Evolutionary conservation across 2,797 vertebrate genomes (phyloP).

Genomic region (Buceros bicornis): DNA sequence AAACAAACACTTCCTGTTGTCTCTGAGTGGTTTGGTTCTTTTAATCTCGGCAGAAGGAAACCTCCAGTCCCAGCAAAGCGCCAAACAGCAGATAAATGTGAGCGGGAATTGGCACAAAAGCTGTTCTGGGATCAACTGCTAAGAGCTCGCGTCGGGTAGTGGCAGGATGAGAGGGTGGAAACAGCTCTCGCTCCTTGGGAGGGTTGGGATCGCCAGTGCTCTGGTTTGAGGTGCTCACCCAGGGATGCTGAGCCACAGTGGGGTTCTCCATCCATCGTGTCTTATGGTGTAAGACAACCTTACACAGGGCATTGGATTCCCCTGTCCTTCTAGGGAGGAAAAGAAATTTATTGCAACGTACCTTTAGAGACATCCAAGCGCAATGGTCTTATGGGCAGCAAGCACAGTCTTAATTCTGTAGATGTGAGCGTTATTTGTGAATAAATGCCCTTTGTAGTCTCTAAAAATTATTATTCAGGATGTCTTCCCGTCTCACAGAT

Average conservation of each 20-base stretch:
- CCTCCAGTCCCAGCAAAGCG: not conserved
- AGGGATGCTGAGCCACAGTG: not conserved
- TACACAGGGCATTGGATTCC: not conserved
- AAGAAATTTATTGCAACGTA: not conserved
- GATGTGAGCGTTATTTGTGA: constrained; percentile 71
- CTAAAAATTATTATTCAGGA: constrained; percentile 69
- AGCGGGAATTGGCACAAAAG: not conserved
- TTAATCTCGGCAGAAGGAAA: not conserved
- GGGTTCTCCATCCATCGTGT: rapidly evolving
- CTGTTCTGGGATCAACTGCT: too few relatives aligned
- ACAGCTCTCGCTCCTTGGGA: rapidly evolving
- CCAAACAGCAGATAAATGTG: rapidly evolving
- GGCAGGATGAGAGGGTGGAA: not conserved
- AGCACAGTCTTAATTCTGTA: constrained; percentile 17
- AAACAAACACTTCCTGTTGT: rapidly evolving
- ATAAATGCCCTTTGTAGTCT: constrained; percentile 63
- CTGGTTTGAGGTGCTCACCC: rapidly evolving
- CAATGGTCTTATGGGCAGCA: not conserved
- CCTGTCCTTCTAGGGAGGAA: not conserved
- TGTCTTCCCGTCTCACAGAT: constrained; percentile 67
- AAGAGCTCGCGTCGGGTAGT: too few relatives aligned
- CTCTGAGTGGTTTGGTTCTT: not conserved
- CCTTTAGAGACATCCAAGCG: not conserved
- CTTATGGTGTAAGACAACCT: not conserved
- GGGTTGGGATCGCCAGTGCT: rapidly evolving